These are phyloP conservation scores for Rosalia funebris DNA, from an alignment of 2,888 invertebrate genomes.

Conservation along the genomic window DNA sequence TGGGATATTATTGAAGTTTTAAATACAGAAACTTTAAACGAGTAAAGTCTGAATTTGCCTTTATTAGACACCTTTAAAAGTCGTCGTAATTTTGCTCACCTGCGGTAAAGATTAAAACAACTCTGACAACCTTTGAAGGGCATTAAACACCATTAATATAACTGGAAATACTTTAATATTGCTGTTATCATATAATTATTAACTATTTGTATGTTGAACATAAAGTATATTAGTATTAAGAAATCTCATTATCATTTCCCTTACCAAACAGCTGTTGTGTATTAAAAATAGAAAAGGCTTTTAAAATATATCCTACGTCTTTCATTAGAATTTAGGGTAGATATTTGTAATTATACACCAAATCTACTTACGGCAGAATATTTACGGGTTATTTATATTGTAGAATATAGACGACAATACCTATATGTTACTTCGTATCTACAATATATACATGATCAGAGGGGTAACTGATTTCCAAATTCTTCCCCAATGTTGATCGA, in stretches of 20 bases:
- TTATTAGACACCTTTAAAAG: no score
- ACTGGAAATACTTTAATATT: constrained; percentile 2
- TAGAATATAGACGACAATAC: constrained; percentile 46
- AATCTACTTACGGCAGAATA: constrained; percentile 52
- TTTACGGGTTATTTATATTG: constrained; percentile 54
- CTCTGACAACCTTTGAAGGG: neutral
- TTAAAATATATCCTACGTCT: constrained; percentile 55
- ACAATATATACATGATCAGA: no score
- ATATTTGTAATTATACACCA: constrained; percentile 46
- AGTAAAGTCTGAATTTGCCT: no score
- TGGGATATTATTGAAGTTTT: no score
- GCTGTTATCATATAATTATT: constrained; percentile 25
- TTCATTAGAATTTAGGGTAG: constrained; percentile 57
- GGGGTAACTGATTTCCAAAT: no score
- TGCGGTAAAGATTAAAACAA: constrained; percentile 1
- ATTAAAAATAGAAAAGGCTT: constrained; percentile 25
- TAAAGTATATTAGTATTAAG: constrained; percentile 18
- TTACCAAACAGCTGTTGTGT: constrained; percentile 29
- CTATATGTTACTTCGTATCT: constrained; percentile 37
- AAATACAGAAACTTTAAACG: no score
- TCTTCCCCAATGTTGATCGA: no score
- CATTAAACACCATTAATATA: neutral
- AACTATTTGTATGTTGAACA: constrained; percentile 16
- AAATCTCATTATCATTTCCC: constrained; percentile 24
- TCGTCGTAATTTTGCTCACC: neutral